Conservation (phyloP, 2,797 vertebrate genomes). For the Hirundo rustica region DNA sequence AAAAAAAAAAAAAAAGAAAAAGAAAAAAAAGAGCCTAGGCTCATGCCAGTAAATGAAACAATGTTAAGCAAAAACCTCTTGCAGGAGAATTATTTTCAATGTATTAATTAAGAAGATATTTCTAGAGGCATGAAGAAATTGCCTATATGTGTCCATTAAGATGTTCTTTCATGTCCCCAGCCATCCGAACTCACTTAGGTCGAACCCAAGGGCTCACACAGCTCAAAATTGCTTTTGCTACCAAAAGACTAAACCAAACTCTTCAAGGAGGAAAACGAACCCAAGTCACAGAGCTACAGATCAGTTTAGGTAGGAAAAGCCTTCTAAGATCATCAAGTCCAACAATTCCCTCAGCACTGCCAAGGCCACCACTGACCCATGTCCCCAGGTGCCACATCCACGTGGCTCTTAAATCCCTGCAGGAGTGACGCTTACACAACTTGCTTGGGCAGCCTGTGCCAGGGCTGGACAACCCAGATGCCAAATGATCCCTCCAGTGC, state of each 20-base stretch:
- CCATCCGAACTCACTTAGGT: not conserved
- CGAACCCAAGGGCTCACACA: not conserved
- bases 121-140: not conserved
- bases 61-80: not conserved
- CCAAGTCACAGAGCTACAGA: not conserved
- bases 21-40: not conserved
- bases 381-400: not conserved
- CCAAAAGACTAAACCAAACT: not conserved
- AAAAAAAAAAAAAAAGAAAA: not conserved
- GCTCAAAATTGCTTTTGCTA: fast-evolving
- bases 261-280: not conserved
- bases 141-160: not conserved
- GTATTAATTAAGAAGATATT: not conserved
- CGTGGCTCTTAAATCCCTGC: not conserved
- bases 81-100: not conserved
- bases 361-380: no score
- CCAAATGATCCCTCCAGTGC: not conserved
- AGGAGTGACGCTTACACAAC: not conserved
- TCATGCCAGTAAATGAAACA: not conserved
- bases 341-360: not conserved
- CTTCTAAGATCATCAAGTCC: not conserved
- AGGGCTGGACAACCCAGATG: not conserved
- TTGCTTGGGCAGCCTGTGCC: not conserved
- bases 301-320: not conserved
- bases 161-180: not conserved